Evolutionary conservation across 1,140 invertebrate species (phyloP), one percentile per base, ranked within the genome.

Genomic region (Stenopsyche tienmushanensis): DNA sequence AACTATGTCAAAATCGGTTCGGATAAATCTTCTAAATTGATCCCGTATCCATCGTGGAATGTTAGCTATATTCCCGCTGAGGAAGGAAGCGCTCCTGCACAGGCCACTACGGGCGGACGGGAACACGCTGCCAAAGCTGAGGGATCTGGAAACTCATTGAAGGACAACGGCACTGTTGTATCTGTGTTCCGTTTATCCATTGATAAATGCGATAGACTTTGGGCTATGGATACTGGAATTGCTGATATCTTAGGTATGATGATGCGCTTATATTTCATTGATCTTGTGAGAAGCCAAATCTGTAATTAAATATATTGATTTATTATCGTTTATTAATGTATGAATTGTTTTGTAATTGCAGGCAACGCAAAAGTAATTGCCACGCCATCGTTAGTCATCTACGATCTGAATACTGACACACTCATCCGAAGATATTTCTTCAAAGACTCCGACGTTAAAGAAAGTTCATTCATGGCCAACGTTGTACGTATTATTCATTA

Each of bases 161-260:
- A 78, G 13, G 80, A 84, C 41, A 84, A 86, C 70, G 78, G 76
- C 1, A 82, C 83, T 0, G 83, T 88, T 10, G 79, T 88, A 41
- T 88, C 83, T n/a, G 85, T 86, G 1, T 87, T 88, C 71, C 83
- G 87, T 62, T 74, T 85, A 8, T 82, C 75, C 66, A 82, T 87
- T 13, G 89, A 91, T 74, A 78, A 78, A 1, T 91, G 89, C 67
- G 87, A 89, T 73, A 81, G 89, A 49, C 77, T 91, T 8, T 91
- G 90, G 89, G 86, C 87, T 23, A 79, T 90, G 72, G 89, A 91
- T 73, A 86, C 86, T 9, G 89, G 89, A n/a, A 72, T 89, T 23
- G 84, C 86, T 62, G 87, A 90, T 75, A 88, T 90, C 73, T 76
- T 87, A 42, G 88, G 85, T 71, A 76, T 83, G 59, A 25, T 26